Base-by-base conservation (phyloP, 1,140 invertebrate genomes). In the Ephestia elutella region DNA sequence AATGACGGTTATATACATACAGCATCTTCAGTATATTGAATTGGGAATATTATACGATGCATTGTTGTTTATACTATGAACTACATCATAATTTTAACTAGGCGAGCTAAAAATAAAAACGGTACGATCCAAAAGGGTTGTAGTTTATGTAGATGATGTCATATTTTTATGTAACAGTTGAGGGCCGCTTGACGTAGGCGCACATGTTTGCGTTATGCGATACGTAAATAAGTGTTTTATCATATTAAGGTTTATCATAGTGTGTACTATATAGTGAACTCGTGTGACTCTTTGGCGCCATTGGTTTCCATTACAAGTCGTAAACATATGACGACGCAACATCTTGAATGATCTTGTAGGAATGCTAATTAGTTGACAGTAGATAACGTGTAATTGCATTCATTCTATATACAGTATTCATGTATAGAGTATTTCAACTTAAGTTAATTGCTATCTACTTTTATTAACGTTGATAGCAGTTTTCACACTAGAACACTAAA, bases 11-110 rank as follows among this genome's bases (percentile, higher is more conserved):
- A 10, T 10, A 32, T 32, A 32, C 21, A 25, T 25, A 25, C 7
- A 25, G n/a, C n/a, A 55, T 25, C 54, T 56, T 58, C 56, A 44
- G 55, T 51, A 56, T 49, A 18, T 20, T 59, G 54, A 57, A 28
- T 49, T 25, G 17, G 25, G 25, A n/a, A n/a, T n/a, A n/a, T n/a
- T n/a, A n/a, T n/a, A n/a, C n/a, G n/a, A n/a, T n/a, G n/a, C n/a
- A n/a, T n/a, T n/a, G n/a, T n/a, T n/a, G n/a, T n/a, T n/a, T n/a
- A n/a, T n/a, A n/a, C n/a, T n/a, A n/a, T n/a, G n/a, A 48, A 50
- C 30, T n/a, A 54, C 49, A 38, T 35, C 3, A 4, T 35, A 44
- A 17, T 8, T 38, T 11, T 13, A 4, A 44, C 5, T 51, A 20
- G 17, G 21, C 21, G 48, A 20, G 25, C 38, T 44, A 44, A 44